A percentile compares a stretch with the other conserved stretches of the same genome.
phyloP scores from a whole-genome alignment of 37 sponge, comb jelly and placozoan species.

The Mnemiopsis leidyi region DNA sequence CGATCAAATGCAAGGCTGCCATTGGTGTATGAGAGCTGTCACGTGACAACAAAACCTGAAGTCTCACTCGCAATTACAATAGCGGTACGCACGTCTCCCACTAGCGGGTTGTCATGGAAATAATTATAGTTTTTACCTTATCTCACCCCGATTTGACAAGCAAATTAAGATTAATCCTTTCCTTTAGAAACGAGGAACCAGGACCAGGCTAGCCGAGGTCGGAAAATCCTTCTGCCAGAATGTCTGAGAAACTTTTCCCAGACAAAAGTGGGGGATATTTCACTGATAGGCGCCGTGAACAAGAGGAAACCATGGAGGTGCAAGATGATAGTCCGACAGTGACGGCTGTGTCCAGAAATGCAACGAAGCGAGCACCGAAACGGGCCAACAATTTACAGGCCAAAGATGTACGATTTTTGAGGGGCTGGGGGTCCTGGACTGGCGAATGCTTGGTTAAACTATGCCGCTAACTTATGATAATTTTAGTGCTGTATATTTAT shows the following conservation, averaged over 20 bases:
- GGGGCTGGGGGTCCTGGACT: too few relatives aligned
- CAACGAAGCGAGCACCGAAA: background rate
- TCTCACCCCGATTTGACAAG: slow-evolving; percentile 5
- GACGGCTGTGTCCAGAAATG: background rate
- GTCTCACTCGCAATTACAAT: background rate
- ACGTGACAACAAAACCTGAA: background rate
- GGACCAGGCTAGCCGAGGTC: too few relatives aligned
- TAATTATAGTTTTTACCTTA: background rate
- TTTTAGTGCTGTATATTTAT: too few relatives aligned
- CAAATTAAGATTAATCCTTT: slow-evolving; percentile 35
- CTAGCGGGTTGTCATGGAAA: background rate
- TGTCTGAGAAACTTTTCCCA: background rate
- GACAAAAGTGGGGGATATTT: background rate
- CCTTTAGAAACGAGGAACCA: too few relatives aligned
- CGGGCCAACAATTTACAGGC: too few relatives aligned
- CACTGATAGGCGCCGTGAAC: background rate
- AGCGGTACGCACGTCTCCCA: background rate
- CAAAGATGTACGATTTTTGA: too few relatives aligned
- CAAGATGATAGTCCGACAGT: background rate
- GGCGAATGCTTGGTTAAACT: too few relatives aligned
- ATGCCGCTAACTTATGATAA: too few relatives aligned
- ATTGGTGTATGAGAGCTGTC: background rate
- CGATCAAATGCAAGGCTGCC: background rate
- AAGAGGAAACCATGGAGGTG: background rate
- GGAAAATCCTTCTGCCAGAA: background rate